These are phyloP conservation scores for Eurytoma californica DNA, from an alignment of 2,888 invertebrate species.

Conservation along the genomic window DNA sequence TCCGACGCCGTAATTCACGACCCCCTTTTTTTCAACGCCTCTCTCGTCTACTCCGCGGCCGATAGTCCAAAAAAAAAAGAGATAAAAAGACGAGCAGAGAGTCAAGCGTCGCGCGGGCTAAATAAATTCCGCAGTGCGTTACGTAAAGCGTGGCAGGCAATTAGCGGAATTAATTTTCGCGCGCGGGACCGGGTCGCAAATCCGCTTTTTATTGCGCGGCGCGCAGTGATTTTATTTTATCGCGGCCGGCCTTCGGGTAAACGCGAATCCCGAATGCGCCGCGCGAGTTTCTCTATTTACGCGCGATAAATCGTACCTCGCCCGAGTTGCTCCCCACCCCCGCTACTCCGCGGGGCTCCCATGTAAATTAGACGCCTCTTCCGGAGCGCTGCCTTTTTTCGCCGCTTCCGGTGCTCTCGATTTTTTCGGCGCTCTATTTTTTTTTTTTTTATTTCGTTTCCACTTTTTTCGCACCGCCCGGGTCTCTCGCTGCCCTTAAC, in stretches of 20 bases:
- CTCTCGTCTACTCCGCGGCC: too few species aligned
- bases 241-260: not conserved
- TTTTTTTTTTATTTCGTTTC: not conserved
- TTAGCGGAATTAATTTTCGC: too few species aligned
- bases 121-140: too few species aligned
- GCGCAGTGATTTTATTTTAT: constrained; percentile 33
- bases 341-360: not conserved
- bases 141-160: too few species aligned
- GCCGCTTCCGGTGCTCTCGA: not conserved
- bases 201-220: not conserved
- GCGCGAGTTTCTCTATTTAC: constrained; percentile 46
- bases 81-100: too few species aligned
- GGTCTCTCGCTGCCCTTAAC: not conserved
- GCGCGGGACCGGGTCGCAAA: not conserved
- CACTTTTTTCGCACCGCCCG: not conserved
- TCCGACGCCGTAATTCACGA: too few species aligned
- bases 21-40: too few species aligned
- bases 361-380: constrained; percentile 37
- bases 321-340: not conserved
- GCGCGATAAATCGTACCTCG: constrained; percentile 42
- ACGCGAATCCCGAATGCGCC: constrained; percentile 36
- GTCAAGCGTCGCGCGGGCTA: too few species aligned
- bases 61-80: too few species aligned
- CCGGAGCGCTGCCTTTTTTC: not conserved
- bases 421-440: not conserved